Evolutionary conservation across 2,113 vertebrate genomes (phyloP).

Genomic region (Hippocampus guttulatus): DNA sequence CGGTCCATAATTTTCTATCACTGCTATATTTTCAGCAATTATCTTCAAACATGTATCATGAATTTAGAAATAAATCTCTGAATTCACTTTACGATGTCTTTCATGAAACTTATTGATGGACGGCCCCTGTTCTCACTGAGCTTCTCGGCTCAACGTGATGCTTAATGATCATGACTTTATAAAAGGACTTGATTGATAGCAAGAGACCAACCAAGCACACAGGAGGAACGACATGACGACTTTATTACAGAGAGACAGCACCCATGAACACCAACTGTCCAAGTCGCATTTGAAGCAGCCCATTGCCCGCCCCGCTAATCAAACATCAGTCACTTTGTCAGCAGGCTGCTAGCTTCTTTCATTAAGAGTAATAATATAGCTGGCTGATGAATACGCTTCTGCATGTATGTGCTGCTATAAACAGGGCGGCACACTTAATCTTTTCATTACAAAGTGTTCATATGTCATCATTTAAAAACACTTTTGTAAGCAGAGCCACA

Average conservation of each 20-base stretch:
- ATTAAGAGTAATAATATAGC: conserved; percentile 87
- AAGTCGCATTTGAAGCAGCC: conserved; percentile 65
- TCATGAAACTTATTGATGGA: conserved; percentile 72
- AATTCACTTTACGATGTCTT: background rate
- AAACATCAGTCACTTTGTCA: conserved; percentile 89
- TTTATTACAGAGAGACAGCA: conserved; percentile 79
- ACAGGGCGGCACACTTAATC: conserved; percentile 78
- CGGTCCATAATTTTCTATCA: background rate
- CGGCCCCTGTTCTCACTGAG: conserved; percentile 55
- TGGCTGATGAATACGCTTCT: conserved; percentile 84
- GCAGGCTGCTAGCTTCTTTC: conserved; percentile 81
- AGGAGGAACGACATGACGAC: conserved; percentile 76
- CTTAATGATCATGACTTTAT: conserved; percentile 82
- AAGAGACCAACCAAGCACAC: conserved; percentile 71
- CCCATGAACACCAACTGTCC: conserved; percentile 52
- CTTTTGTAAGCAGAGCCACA: conserved; percentile 84
- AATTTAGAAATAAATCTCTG: background rate
- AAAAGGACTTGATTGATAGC: conserved; percentile 79
- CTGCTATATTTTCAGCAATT: background rate
- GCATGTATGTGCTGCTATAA: conserved; percentile 62
- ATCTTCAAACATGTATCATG: background rate
- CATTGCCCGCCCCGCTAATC: conserved; percentile 81
- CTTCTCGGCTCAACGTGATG: conserved; percentile 67
- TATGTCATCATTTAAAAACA: conserved; percentile 99
- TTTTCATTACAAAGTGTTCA: conserved; percentile 87